Evolutionary conservation across 2,888 invertebrate species (phyloP), one percentile per base, ranked within the genome.

Genomic region (Eristalinus aeneus): DNA sequence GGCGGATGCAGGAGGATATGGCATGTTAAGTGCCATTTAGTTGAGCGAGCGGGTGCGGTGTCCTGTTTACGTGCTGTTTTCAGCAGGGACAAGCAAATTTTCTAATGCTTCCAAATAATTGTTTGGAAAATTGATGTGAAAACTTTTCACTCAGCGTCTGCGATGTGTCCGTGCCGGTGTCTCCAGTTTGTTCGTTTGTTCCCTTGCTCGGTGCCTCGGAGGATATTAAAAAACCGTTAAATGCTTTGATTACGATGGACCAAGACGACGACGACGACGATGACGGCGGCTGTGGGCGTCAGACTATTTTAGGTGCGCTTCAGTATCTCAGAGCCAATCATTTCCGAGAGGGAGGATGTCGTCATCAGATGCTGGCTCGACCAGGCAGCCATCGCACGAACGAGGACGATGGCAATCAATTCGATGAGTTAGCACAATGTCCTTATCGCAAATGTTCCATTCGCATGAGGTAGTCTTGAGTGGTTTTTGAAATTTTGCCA

Each of bases 141-240:
- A 86, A 86, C 64, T 86, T 86, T 72, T 82, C 63, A 16, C 22
- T 58, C 27, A 27, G 27, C 27, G 12, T 31, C n/a, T 46, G 39
- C 32, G 20, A 20, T 36, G 11, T 72, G 10, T n/a, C 34, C 54
- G 22, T 56, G 9, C 16, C 46, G 12, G 10, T 9, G 6, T 9
- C 36, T 9, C 46, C 16, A n/a, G 5, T 1, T 12, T 16, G 2
- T 1, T 8, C 46, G 8, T 1, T 1, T 16, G 0, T 8, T 4
- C 46, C 8, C 36, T 22, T 9, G 5, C 8, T 20, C 11, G n/a
- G 16, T 22, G 11, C 22, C 12, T 23, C 12, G 23, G 23, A 64
- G 46, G 68, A 71, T 78, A 86, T 86, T 78, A 86, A 86, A 86
- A 86, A 78, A 67, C 74, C 86, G 86, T 86, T 74, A 86, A 82